These are phyloP conservation scores for Australoheros scitulus DNA, from an alignment of 2,113 vertebrate genomes.

Conservation along the genomic window DNA sequence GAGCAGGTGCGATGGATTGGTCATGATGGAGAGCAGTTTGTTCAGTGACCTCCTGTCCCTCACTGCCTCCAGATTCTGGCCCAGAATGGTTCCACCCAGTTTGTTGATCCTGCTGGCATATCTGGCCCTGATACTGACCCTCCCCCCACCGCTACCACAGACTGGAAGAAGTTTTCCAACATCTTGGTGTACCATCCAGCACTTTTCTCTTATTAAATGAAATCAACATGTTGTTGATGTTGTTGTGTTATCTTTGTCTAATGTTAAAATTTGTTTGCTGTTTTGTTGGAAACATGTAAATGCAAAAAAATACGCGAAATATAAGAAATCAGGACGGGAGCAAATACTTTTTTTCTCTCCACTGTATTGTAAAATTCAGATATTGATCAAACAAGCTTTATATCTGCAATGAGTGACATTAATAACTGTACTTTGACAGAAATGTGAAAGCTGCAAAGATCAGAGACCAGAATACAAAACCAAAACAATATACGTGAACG, in stretches of 20 bases:
- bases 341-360: neutral
- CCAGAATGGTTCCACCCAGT: neutral
- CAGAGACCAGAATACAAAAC: neutral
- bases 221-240: no score
- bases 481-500: no score
- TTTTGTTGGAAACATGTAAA: neutral
- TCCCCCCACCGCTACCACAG: neutral
- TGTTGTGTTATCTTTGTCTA: neutral
- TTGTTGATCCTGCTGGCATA: neutral
- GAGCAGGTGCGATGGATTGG: neutral
- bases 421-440: neutral
- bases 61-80: neutral
- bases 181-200: neutral
- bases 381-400: neutral
- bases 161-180: neutral
- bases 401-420: neutral
- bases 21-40: neutral
- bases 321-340: no score
- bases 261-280: neutral
- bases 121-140: neutral
- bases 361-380: neutral
- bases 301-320: neutral
- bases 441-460: neutral
- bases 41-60: neutral
- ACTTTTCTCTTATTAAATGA: neutral